phyloP scores from a whole-genome alignment of 2,113 vertebrate species.

The Macrotis lagotis region DNA sequence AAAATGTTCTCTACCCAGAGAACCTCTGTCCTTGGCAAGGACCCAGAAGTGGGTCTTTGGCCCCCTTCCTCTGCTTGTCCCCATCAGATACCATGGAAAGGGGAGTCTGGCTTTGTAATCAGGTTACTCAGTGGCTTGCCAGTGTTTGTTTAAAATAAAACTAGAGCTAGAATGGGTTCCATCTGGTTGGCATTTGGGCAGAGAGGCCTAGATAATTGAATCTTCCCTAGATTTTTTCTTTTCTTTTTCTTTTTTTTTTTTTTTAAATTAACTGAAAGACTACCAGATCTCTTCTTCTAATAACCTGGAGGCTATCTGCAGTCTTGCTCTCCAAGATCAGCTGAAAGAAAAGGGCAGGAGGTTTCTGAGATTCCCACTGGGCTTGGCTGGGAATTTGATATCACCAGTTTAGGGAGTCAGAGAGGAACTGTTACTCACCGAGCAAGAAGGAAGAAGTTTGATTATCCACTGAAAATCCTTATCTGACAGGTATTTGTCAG shows the following conservation, averaged over 20 bases:
- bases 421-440: slow-evolving; percentile 87
- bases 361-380: neutral
- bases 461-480: slow-evolving; percentile 96
- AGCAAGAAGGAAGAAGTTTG: slow-evolving; percentile 92
- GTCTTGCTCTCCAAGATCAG: neutral
- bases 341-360: slow-evolving; percentile 7
- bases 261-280: neutral
- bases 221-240: neutral
- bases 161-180: too few relatives aligned
- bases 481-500: slow-evolving; percentile 96
- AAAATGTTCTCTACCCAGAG: too few relatives aligned
- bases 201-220: neutral
- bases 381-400: neutral
- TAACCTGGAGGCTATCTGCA: neutral
- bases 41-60: slow-evolving; percentile 13
- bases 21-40: neutral
- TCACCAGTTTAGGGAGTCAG: neutral
- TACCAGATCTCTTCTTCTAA: neutral
- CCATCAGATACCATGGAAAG: slow-evolving; percentile 13
- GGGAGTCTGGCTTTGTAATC: slow-evolving; percentile 4
- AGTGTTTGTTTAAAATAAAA: slow-evolving; percentile 42
- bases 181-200: neutral
- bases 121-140: neutral
- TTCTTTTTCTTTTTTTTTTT: too few relatives aligned
- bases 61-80: neutral